phyloP scores from a whole-genome alignment of 2,888 invertebrate species.

The Euproctis similis region DNA sequence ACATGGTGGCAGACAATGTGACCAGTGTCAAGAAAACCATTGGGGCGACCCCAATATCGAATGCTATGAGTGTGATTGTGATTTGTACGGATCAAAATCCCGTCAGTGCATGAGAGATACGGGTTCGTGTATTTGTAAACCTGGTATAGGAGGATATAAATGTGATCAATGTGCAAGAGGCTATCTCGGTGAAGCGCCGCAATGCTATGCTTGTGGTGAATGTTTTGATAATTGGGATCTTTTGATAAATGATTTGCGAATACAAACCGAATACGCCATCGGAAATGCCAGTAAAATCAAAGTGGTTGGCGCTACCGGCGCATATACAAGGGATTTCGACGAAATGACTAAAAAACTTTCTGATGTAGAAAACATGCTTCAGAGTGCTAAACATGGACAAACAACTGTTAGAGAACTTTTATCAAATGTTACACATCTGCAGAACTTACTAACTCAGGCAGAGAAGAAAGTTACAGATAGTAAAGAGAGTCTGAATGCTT shows the following conservation, averaged over 20 bases:
- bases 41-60: conserved; percentile 96
- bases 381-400: conserved; percentile 84
- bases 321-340: conserved; percentile 96
- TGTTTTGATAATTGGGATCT: conserved; percentile 99
- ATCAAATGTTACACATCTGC: conserved; percentile 74
- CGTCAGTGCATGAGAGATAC: conserved; percentile 93
- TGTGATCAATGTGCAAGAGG: conserved; percentile 96
- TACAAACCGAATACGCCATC: conserved; percentile 87
- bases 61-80: conserved; percentile 93
- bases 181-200: conserved; percentile 91
- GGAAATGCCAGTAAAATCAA: conserved; percentile 94
- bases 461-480: conserved; percentile 77
- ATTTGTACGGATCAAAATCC: conserved; percentile 88
- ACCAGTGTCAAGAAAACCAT: conserved; percentile 94
- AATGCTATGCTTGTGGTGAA: conserved; percentile 96
- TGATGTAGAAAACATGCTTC: conserved; percentile 86
- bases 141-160: conserved; percentile 95
- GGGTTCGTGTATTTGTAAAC: conserved; percentile 92
- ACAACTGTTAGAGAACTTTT: conserved; percentile 79
- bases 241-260: conserved; percentile 81
- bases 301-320: conserved; percentile 95
- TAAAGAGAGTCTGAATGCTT: conserved; percentile 73
- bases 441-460: conserved; percentile 79
- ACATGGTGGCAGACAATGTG: conserved; percentile 95
- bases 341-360: conserved; percentile 90